Evolutionary conservation across 2,113 vertebrate species (phyloP).

Genomic region (Menura novaehollandiae): DNA sequence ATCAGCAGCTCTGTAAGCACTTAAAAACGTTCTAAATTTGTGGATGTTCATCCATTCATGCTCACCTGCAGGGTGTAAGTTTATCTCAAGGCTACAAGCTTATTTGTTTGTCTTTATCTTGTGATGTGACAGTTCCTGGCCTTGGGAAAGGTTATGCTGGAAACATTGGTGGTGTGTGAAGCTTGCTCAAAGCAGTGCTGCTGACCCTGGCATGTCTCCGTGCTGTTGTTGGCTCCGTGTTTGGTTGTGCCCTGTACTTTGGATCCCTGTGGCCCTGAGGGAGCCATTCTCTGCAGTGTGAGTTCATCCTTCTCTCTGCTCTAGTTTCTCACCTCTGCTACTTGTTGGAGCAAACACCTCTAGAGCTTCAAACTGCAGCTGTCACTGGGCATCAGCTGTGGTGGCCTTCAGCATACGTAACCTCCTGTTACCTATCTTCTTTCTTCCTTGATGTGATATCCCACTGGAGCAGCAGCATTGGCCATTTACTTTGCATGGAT

Average conservation of each 20-base stretch:
- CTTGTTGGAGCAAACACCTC: neutral
- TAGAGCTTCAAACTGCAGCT: neutral
- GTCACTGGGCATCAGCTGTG: neutral
- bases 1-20: neutral
- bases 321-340: neutral
- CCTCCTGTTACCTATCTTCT: neutral
- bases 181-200: neutral
- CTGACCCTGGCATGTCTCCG: neutral
- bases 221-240: neutral
- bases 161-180: neutral
- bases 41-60: neutral
- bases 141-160: neutral
- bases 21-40: neutral
- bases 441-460: neutral
- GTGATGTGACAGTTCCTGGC: neutral
- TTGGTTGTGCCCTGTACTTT: neutral
- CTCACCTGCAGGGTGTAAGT: neutral
- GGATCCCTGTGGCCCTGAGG: neutral
- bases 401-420: neutral
- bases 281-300: neutral
- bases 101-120: neutral
- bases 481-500: neutral
- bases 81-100: neutral
- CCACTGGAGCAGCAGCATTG: neutral
- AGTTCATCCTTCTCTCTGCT: neutral